phyloP scores from a whole-genome alignment of 2,797 vertebrate species.

The Fundulus diaphanus region DNA sequence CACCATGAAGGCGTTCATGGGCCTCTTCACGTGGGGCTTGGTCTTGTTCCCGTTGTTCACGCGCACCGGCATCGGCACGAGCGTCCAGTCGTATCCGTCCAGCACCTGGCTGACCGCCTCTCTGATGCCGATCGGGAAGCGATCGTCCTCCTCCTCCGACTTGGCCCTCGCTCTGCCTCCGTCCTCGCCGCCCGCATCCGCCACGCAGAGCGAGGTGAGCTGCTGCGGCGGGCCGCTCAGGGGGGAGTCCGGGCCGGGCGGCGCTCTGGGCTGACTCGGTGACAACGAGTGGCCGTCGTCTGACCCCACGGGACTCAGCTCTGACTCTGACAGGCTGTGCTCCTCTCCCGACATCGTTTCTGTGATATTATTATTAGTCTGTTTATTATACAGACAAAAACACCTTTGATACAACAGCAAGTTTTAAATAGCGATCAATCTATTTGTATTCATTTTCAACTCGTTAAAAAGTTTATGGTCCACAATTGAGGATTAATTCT shows the following conservation, averaged over 20 bases:
- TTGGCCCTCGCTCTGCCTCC: conserved; percentile 61
- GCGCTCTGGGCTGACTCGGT: conserved; percentile 80
- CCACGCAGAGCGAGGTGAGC: conserved; percentile 73
- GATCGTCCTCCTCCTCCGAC: conserved; percentile 91
- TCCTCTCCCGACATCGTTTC: conserved; percentile 87
- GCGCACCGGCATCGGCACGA: conserved; percentile 98
- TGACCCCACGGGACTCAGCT: conserved; percentile 95
- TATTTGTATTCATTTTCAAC: neutral
- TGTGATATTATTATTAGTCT: neutral
- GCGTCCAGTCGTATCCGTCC: conserved; percentile 98
- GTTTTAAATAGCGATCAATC: neutral
- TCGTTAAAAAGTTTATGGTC: conserved; percentile 19
- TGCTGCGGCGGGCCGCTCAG: conserved; percentile 68
- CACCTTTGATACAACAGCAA: neutral
- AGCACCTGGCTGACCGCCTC: conserved; percentile 98
- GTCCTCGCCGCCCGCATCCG: conserved; percentile 67
- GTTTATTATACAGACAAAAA: neutral
- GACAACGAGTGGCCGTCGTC: conserved; percentile 94
- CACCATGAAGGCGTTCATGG: conserved; percentile 96
- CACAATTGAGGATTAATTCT: conserved; percentile 41
- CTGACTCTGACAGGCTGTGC: conserved; percentile 96
- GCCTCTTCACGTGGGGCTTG: conserved; percentile 95
- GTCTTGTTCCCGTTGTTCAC: conserved; percentile 95
- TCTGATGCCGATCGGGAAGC: conserved; percentile 95
- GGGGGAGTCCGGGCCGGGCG: conserved; percentile 75